Base-by-base conservation (phyloP, 2,888 invertebrate genomes). In the Phyto melanocephala region DNA sequence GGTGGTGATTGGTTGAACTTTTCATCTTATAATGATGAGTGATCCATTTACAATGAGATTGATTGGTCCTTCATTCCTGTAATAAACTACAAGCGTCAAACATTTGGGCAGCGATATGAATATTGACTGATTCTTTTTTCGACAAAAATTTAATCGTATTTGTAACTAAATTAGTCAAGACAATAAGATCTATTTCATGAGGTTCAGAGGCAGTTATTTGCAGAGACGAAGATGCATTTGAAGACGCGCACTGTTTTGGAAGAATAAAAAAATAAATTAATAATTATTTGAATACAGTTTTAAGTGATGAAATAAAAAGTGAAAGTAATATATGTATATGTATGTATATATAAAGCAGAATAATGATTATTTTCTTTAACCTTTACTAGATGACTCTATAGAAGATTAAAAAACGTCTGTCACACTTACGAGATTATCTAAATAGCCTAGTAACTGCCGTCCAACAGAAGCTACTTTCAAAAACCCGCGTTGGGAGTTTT, bases 401-500 rank as follows among this genome's bases (percentile, higher is more conserved):
- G 86, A 37, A 33, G 86, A 85, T 81, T 88, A 85, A 84, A 85
- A 87, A 74, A 87, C 84, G 42, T 65, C 83, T 28, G 80, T 80
- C 74, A 84, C 86, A 89, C 90, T 92, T 90, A 95, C 95, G 89
- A 94, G 92, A 78, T 92, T 92, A 86, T 96, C 94, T 81, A 98
- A 92, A 92, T 96, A 97, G 85, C 94, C 93, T 54, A 95, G 94
- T 0, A 98, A 92, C 28, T 94, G 92, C 4, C 97, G 95, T 78
- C 95, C 95, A 84, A 97, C 93, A 6, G 95, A 94, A 0, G 96
- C 94, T 54, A 97, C 93, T 92, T 94, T 95, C 89, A 92, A 94
- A 85, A 93, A 93, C 86, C 93, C 92, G 88, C 92, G 91, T 83
- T 90, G 93, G 80, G 93, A 93, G 86, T 91, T 93, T 86, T 92